Conservation (phyloP, 2,888 invertebrate genomes). For the Blastobasis adustella region DNA sequence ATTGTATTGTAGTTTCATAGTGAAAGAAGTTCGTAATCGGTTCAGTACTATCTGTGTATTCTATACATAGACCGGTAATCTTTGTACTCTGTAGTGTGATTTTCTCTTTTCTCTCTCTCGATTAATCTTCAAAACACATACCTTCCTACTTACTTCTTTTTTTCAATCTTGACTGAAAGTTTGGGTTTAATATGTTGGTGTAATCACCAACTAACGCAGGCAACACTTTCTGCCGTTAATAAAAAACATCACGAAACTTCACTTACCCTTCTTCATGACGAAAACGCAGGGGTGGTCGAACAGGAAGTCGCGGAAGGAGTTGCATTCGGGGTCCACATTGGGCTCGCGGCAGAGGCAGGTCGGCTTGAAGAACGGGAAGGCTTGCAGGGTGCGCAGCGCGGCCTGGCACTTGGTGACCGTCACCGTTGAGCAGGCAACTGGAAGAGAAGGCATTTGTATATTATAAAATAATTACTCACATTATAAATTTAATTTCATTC, state of each 20-base stretch:
- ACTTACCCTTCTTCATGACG: slow-evolving; percentile 90
- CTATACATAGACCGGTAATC: too few relatives aligned
- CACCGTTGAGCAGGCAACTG: slow-evolving; percentile 95
- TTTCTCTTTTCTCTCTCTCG: too few relatives aligned
- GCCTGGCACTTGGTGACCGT: slow-evolving; percentile 96
- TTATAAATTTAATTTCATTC: background rate
- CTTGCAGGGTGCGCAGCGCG: slow-evolving; percentile 90
- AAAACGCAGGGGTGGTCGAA: slow-evolving; percentile 96
- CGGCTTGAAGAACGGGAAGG: slow-evolving; percentile 94
- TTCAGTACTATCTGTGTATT: too few relatives aligned
- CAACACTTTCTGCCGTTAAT: too few relatives aligned
- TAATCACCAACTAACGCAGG: too few relatives aligned
- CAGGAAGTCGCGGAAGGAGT: slow-evolving; percentile 93
- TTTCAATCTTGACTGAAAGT: too few relatives aligned
- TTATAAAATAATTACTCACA: background rate
- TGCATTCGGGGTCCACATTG: slow-evolving; percentile 92
- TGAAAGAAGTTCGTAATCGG: too few relatives aligned
- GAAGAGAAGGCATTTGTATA: slow-evolving; percentile 53
- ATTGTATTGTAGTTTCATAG: too few relatives aligned
- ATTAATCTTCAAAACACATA: too few relatives aligned
- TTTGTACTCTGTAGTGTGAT: too few relatives aligned
- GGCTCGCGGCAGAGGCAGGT: slow-evolving; percentile 94
- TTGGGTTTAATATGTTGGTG: too few relatives aligned
- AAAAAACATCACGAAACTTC: background rate
- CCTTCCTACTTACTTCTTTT: too few relatives aligned